Evolutionary conservation across 2,797 vertebrate genomes (phyloP), one percentile per base, ranked within the genome.

Genomic region (Dipus sagitta): DNA sequence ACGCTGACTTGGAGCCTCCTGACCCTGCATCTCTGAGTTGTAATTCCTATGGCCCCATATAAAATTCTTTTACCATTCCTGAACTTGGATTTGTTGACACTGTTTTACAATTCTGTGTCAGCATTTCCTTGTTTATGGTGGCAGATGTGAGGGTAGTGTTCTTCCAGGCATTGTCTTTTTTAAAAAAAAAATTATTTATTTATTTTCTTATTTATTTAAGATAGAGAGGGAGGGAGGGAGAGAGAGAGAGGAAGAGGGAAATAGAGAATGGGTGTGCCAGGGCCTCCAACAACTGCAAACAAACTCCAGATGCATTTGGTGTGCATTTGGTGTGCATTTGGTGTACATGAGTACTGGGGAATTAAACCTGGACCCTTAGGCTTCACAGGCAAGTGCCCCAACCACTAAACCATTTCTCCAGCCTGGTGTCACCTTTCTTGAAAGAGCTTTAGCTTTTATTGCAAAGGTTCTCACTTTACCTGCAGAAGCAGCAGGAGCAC

Each of bases 61-160:
- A 82, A 34, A 75, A 68, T n/a, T 32, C 23, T 71, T 68, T 47
- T 75, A 23, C 47, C 42, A 60, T 60, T 74, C 72, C 20, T 65
- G 26, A 80, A 54, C n/a, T 65, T 26, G 21, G 47, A 62, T 70
- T 62, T 15, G 2, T 82, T 26, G 54, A n/a, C 47, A n/a, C 17
- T 30, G 47, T 38, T 71, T 92, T 93, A 26, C 87, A 76, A 62
- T 54, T 88, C 79, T 70, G 8, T 88, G 42, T 58, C 32, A 38
- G 67, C 17, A 75, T 24, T 32, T 82, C 52, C 23, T 30, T 92
- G 21, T 75, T 92, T 84, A 10, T 60, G 54, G 54, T 42, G 34
- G 18, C 38, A 62, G 28, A 54, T 21, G 1, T 21, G 23, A 82
- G 75, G 14, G 30, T 90, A 12, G 42, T 91, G n/a, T 28, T 76